Evolutionary conservation across 2,888 invertebrate genomes (phyloP), one percentile per base, ranked within the genome.

Genomic region (Heliothis peltigera): DNA sequence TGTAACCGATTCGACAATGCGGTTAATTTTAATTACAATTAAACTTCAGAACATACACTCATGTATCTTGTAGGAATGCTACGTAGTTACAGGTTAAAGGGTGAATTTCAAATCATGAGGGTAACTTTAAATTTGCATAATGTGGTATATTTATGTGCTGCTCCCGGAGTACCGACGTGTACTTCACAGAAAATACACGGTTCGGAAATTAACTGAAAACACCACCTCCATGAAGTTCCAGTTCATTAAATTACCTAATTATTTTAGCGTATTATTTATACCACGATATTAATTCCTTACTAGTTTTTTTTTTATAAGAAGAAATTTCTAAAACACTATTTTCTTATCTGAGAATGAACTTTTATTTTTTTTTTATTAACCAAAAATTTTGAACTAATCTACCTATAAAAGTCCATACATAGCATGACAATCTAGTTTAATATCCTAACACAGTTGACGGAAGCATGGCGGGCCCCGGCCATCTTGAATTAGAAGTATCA

Each of bases 381-480:
- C 28, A 10, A 28, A 28, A 28, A n/a, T n/a, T n/a, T n/a, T n/a
- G 28, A 28, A 28, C 28, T 10, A 28, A 28, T 32, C 32, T 12
- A 32, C 12, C 3, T 32, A 12, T 12, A 10, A 1, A n/a, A n/a
- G n/a, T n/a, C 28, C 28, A 8, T 28, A 6, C 28, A 28, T 28
- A 8, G 10, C 10, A 28, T 28, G 10, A 28, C 10, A 46, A 39
- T 19, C 0, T 19, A 18, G 1, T 7, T 22, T 25, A n/a, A 44
- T 43, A 42, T 17, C 7, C 59, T 0, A 25, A 19, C 25, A 43
- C 87, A 98, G 98, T 99, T 92, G 99, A 99, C 92, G 99, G 99
- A 62, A 97, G 98, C 65, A 96, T 97, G 76, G 99, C 99, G n/a
- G 99, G 99, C 42, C 98, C 98, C 3, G 99, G 99, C 17, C 99